Evolutionary conservation across 2,113 vertebrate species (phyloP).

Genomic region (Caranx ignobilis): DNA sequence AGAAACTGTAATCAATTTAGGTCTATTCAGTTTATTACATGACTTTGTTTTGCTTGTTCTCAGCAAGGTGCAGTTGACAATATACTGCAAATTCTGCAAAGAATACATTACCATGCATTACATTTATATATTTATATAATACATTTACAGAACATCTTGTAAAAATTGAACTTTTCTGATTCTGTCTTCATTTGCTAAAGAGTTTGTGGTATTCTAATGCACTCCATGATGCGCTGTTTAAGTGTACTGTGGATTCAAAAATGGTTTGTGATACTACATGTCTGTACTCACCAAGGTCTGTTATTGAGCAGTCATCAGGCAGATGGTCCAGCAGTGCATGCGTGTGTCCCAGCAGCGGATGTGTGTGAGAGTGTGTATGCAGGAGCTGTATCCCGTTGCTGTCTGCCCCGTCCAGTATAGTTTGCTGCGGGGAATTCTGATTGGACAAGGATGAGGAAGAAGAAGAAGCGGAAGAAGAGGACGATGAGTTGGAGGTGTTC

Average conservation of each 20-base stretch:
- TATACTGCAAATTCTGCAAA: not conserved
- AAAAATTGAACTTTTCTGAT: not conserved
- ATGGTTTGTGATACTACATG: not conserved
- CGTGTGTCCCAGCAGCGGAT: conserved; percentile 69
- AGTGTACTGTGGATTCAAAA: not conserved
- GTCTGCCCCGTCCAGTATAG: conserved; percentile 84
- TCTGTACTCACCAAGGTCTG: conserved; percentile 87
- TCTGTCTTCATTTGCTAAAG: not conserved
- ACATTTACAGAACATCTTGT: conserved; percentile 5
- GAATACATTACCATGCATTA: not conserved
- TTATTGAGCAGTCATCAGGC: conserved; percentile 84
- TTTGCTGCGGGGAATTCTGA: conserved; percentile 89
- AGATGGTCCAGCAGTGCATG: conserved; percentile 72
- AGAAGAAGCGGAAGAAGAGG: conserved; percentile 85
- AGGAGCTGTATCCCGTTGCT: conserved; percentile 83
- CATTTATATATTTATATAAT: not conserved
- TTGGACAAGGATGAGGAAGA: conserved; percentile 85
- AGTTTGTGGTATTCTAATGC: not conserved
- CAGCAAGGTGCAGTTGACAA: not conserved
- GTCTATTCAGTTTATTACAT: conserved; percentile 13
- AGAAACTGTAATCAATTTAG: not conserved
- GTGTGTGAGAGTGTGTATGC: conserved; percentile 75
- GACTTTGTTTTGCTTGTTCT: not conserved
- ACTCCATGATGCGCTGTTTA: not conserved
- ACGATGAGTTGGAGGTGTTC: conserved; percentile 83